Conservation (phyloP, 2,888 invertebrate species). For the Lasius platythorax region DNA sequence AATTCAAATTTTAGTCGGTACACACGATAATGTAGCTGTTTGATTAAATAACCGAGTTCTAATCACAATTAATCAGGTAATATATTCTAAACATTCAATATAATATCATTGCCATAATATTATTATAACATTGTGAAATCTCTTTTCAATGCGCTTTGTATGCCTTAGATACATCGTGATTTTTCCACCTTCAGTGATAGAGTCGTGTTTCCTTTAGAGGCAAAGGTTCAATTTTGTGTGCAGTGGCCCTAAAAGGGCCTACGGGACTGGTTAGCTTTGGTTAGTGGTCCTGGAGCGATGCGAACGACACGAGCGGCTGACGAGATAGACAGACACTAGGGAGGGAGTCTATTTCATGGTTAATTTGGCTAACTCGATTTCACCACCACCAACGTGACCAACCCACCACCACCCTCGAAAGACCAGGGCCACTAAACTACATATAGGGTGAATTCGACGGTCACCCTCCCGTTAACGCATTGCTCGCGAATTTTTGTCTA, state of each 20-base stretch:
- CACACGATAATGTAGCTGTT: neutral
- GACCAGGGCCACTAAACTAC: slow-evolving; percentile 76
- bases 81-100: neutral
- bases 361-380: slow-evolving; percentile 86
- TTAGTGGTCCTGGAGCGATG: slow-evolving; percentile 76
- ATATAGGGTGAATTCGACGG: slow-evolving; percentile 73
- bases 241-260: slow-evolving; percentile 75
- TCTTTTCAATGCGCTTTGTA: neutral
- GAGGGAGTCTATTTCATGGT: slow-evolving; percentile 86
- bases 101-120: neutral
- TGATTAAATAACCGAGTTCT: neutral
- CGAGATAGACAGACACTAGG: slow-evolving; percentile 82
- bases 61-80: slow-evolving; percentile 25
- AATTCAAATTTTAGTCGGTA: slow-evolving; percentile 29
- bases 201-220: slow-evolving; percentile 64
- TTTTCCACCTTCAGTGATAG: slow-evolving; percentile 21
- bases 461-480: slow-evolving; percentile 69
- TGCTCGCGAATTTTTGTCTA: slow-evolving; percentile 55
- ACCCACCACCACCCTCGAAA: slow-evolving; percentile 73
- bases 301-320: slow-evolving; percentile 79
- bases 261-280: slow-evolving; percentile 76
- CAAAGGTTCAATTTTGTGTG: slow-evolving; percentile 74
- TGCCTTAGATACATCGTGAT: neutral
- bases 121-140: neutral
- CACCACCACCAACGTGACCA: slow-evolving; percentile 77